Percentiles rank a stretch among this genome's conserved stretches.
These are phyloP conservation scores for Girardia tigrina DNA, from an alignment of 2,888 invertebrate species.

Conservation along the genomic window DNA sequence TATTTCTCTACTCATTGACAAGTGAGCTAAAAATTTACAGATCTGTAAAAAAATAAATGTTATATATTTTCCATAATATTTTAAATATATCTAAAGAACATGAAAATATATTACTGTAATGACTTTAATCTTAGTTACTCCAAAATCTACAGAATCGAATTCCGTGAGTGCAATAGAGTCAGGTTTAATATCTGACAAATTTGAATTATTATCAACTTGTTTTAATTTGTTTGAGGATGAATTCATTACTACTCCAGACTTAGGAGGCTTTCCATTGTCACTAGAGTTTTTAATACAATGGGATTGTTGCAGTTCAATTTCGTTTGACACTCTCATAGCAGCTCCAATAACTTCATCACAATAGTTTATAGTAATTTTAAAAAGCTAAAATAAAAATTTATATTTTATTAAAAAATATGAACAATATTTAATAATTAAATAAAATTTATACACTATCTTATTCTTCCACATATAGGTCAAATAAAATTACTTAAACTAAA, in stretches of 20 bases:
- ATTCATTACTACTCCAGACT: not conserved
- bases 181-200: not conserved
- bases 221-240: not conserved
- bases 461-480: no score
- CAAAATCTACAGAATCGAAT: not conserved
- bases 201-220: not conserved
- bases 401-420: no score
- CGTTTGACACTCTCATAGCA: not conserved
- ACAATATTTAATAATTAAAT: no score
- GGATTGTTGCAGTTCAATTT: not conserved
- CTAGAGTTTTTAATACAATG: not conserved
- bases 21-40: not conserved
- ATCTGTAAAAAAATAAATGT: not conserved
- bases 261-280: not conserved
- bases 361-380: not conserved
- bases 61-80: not conserved
- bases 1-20: not conserved
- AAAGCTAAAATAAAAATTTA: no score
- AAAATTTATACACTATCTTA: no score
- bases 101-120: not conserved
- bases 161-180: not conserved
- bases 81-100: not conserved
- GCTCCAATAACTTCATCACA: constrained; percentile 9
- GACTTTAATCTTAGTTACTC: not conserved
- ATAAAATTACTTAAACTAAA: no score